Evolutionary conservation across 2,888 invertebrate species (phyloP).

Genomic region (Ypsolopha sequella): DNA sequence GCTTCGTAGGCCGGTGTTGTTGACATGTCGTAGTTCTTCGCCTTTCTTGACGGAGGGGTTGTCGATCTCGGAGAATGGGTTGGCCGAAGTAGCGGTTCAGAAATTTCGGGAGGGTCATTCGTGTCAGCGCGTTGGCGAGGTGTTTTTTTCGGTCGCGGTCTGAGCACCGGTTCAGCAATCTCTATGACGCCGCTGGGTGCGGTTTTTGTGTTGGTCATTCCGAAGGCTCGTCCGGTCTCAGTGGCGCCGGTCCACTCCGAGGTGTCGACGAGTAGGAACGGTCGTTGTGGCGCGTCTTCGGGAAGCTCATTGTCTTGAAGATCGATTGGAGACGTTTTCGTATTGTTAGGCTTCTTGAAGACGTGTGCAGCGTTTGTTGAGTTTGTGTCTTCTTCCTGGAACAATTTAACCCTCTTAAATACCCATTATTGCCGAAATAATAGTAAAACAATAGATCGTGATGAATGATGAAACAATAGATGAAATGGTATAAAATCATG

Average conservation of each 20-base stretch:
- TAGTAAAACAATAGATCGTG: conserved; percentile 2
- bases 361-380: conserved; percentile 26
- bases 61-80: conserved; percentile 44
- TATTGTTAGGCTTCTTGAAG: conserved; percentile 25
- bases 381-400: conserved; percentile 33
- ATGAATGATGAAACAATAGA: no score
- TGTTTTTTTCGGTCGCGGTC: conserved; percentile 71
- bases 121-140: conserved; percentile 62
- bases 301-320: conserved; percentile 53
- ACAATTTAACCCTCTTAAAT: conserved; percentile 4
- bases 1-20: conserved; percentile 50
- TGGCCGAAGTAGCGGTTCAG: conserved; percentile 74
- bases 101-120: conserved; percentile 70
- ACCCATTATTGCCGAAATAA: background rate
- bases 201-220: conserved; percentile 62
- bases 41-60: conserved; percentile 38
- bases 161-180: conserved; percentile 81
- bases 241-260: conserved; percentile 63
- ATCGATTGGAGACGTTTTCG: conserved; percentile 34
- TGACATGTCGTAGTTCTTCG: conserved; percentile 57
- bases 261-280: conserved; percentile 52
- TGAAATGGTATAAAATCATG: background rate
- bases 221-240: conserved; percentile 74
- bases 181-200: conserved; percentile 66
- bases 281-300: conserved; percentile 44